Evolutionary conservation across 1,140 invertebrate genomes (phyloP), one percentile per base, ranked within the genome.

Genomic region (Ceratina calcarata): DNA sequence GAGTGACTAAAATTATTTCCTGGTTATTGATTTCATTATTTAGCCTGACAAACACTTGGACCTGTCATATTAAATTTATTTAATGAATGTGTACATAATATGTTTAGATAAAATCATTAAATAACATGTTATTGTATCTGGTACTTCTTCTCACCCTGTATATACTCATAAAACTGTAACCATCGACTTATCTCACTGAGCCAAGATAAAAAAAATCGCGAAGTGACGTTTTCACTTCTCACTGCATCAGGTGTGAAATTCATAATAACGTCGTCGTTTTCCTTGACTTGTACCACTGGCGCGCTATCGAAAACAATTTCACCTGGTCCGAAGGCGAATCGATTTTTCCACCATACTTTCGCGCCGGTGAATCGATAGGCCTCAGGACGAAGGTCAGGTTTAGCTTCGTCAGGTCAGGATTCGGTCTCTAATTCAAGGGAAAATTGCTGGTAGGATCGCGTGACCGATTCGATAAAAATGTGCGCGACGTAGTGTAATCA

Each of bases 401-500:
- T 58, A 53, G 2, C 22, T 13, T n/a, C n/a, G n/a, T n/a, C n/a
- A n/a, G n/a, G n/a, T n/a, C 15, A 24, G 16, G 58, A 72, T 68
- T 49, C 22, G 51, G 55, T 27, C n/a, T 18, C 62, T 58, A 15
- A 20, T 32, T 68, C 51, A 13, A 2, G 37, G 51, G 67, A 66
- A 84, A 74, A 81, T 20, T 66, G 49, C 12, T 51, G 12, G 1
- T 2, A 6, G 6, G 37, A 45, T 85, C 4, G 66, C 88, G 81
- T 89, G 86, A 82, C 77, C 8, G 16, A 72, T 82, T 53, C 73
- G 82, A 88, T 88, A 88, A 53, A 49, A 62, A 24, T 32, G 20
- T 20, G 76, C 37, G 27, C 27, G 27, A 32, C 27, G 10, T 6
- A 45, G 8, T 0, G 37, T 45, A 45, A 45, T 45, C 37, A 6